Evolutionary conservation across 1,140 invertebrate species (phyloP), one percentile per base, ranked within the genome.

Genomic region (Myzus persicae): DNA sequence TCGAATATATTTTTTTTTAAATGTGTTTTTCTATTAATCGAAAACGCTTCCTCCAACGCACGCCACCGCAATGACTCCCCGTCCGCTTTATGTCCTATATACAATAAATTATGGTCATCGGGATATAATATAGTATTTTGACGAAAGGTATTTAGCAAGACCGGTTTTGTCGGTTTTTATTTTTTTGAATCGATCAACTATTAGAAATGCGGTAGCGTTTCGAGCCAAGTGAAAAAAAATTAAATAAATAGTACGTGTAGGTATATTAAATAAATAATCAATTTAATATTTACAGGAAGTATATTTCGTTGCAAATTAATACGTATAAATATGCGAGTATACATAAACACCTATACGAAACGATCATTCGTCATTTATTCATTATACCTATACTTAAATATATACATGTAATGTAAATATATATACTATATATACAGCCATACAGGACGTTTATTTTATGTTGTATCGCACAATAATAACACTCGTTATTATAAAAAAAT

Each of bases 161-260:
- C 91, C 76, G 76, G 91, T 92, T 82, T 92, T 31, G 36, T 38
- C 18, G 24, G 31, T 81, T 92, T 91, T 82, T 51, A 67, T 67
- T 76, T 76, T 76, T 36, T 40, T 76, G 54, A 46, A 54, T 59
- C 36, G 67, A 92, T 36, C 81, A 92, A 92, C 91, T 51, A 84
- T 92, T 92, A 92, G 91, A 82, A 92, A 92, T 51, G 91, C 91
- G 91, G 91, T 84, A 92, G 67, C 91, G 44, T 84, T 92, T 84
- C 22, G 40, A 82, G 42, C 84, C 81, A 26, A 82, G 46, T 67
- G 48, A 81, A 48, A 51, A 84, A 92, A 5, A 54, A 40, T 51
- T 51, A 89, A 26, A 40, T 51, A 54, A 40, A 51, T 38, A 90
- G 11, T 90, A 90, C 42, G 14, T 54, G 38, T 51, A 54, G 26